Evolutionary conservation across 2,888 invertebrate species (phyloP).

Genomic region (Ectropis crepuscularia): DNA sequence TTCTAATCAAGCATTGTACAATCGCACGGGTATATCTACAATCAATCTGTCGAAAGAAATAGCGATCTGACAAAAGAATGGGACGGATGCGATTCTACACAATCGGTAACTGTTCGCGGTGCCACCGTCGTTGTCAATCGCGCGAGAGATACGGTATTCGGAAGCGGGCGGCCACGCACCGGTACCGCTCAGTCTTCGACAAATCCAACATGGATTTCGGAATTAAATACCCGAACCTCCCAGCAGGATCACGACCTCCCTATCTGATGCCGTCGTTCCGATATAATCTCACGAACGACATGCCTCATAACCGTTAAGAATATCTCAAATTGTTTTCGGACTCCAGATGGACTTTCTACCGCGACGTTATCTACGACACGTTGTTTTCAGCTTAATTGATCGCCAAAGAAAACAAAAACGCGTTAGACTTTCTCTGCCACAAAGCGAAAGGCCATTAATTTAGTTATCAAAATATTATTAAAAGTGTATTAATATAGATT

Average conservation of each 20-base stretch:
- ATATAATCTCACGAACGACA: slow-evolving; percentile 56
- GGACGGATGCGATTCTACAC: slow-evolving; percentile 69
- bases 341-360: slow-evolving; percentile 41
- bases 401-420: slow-evolving; percentile 38
- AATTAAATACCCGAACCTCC: slow-evolving; percentile 52
- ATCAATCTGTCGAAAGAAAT: slow-evolving; percentile 76
- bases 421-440: slow-evolving; percentile 37
- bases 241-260: slow-evolving; percentile 62
- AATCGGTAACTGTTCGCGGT: slow-evolving; percentile 74
- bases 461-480: slow-evolving; percentile 55
- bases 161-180: slow-evolving; percentile 50
- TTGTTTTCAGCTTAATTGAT: slow-evolving; percentile 41
- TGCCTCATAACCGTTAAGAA: slow-evolving; percentile 49
- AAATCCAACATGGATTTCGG: slow-evolving; percentile 46
- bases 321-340: slow-evolving; percentile 49
- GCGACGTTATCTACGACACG: slow-evolving; percentile 32
- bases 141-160: slow-evolving; percentile 61
- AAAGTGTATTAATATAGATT: slow-evolving; percentile 46
- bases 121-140: slow-evolving; percentile 48
- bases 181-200: slow-evolving; percentile 45
- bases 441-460: slow-evolving; percentile 47
- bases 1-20: slow-evolving; percentile 74
- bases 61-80: slow-evolving; percentile 73
- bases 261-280: slow-evolving; percentile 59
- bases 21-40: slow-evolving; percentile 63